Percentiles rank a stretch among this genome's conserved stretches.
Conservation (phyloP, 2,113 vertebrate genomes). For the Amphiprion ocellaris region DNA sequence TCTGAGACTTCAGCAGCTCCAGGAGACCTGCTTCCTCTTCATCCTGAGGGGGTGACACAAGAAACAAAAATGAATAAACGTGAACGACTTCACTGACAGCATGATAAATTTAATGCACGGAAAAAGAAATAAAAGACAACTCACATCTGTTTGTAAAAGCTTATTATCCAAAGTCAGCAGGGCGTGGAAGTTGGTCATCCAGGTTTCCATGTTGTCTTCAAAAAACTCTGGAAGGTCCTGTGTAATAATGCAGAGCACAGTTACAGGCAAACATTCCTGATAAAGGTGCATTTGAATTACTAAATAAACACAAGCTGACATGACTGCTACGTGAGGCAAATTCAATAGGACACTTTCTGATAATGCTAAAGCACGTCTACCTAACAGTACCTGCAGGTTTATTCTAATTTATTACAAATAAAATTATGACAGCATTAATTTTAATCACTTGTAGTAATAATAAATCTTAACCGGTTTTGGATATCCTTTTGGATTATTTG, state of each 20-base stretch:
- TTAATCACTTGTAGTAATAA: no score
- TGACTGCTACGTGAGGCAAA: no score
- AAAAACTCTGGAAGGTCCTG: slow-evolving; percentile 99
- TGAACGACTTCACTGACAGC: neutral
- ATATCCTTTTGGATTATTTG: no score
- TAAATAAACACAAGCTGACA: neutral
- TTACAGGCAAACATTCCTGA: neutral
- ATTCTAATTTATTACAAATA: no score
- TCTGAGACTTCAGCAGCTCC: slow-evolving; percentile 97
- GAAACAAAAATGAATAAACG: neutral
- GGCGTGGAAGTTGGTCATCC: slow-evolving; percentile 98
- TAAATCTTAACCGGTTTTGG: no score
- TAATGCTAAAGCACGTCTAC: neutral
- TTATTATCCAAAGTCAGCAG: slow-evolving; percentile 98
- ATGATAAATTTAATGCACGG: neutral
- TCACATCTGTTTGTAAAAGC: slow-evolving; percentile 96
- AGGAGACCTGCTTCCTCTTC: slow-evolving; percentile 97
- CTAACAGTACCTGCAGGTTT: neutral
- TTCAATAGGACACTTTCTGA: no score
- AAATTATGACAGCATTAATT: neutral
- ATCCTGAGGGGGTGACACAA: slow-evolving; percentile 84
- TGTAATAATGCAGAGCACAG: neutral
- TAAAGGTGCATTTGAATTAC: neutral
- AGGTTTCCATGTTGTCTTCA: slow-evolving; percentile 99
- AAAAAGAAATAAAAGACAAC: slow-evolving; percentile 60